Base-by-base conservation (phyloP, 1,140 invertebrate genomes). In the Cyclargus thomasi region DNA sequence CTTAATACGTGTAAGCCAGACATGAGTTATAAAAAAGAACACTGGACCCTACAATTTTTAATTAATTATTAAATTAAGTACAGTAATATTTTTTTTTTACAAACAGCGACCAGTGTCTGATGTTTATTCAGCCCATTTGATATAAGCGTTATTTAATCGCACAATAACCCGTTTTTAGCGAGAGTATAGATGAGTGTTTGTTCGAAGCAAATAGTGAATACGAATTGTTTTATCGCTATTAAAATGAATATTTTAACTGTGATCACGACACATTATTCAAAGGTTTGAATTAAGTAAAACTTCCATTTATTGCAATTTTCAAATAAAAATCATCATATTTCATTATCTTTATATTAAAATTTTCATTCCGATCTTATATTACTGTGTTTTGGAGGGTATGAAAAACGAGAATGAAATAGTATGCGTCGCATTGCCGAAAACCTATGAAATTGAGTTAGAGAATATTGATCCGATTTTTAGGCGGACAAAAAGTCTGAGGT, bases 111-210 rank as follows among this genome's bases (percentile, higher is more conserved):
- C 39, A 16, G 39, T 47, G 14, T 14, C 14, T 47, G 39, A 47
- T 47, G 39, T 47, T 47, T 47, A 8, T 47, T 47, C 39, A 47
- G 39, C 39, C 39, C 39, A 47, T 47, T 47, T 47, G 39, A 47
- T 47, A 47, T 47, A 47, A 47, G 39, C 39, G 39, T 47, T 47
- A 47, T 47, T 47, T 47, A 47, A 47, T 47, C 39, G 39, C 39
- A 47, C 39, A 47, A 47, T 47, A 47, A 47, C 39, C 14, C 39
- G 39, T 47, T 47, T 47, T 47, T 47, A 47, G 39, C 39, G 39
- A 47, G 39, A 47, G 39, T 16, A 47, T 16, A 29, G 29, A 47
- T 47, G 14, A 47, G 39, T 14, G 39, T 47, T 47, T 47, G 39
- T 47, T 47, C 14, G 5, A 16, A 47, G 8, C 39, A 47, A 47